Evolutionary conservation across 2,797 vertebrate genomes (phyloP), one percentile per base, ranked within the genome.

Genomic region (Molossus molossus): DNA sequence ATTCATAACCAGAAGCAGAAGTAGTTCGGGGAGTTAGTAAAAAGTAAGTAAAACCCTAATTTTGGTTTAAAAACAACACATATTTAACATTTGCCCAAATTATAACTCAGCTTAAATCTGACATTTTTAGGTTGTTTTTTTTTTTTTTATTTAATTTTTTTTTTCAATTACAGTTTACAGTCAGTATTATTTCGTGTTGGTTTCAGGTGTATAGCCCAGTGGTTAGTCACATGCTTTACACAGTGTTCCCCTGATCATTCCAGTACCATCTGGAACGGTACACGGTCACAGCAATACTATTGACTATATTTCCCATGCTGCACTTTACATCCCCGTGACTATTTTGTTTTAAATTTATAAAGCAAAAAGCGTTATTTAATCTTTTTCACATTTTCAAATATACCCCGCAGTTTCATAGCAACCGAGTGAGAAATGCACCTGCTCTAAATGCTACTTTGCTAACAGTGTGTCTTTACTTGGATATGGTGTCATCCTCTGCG

Each of bases 1-100:
- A 94, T 92, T 69, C 92, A 45, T 85, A 29, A 40, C 75, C 70
- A 27, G 81, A 89, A 88, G 12, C 64, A 92, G 50, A 93, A 92
- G 18, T 90, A 8, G 70, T 13, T 62, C 45, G 86, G 20, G 10
- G 45, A 89, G 37, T 80, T 23, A 5, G 18, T 11, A 67, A 65
- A 20, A 79, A 81, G 21, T 20, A 20, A 87, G 5, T 40, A 76
- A 88, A 96, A 72, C 20, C 57, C 25, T 94, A 82, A 64, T 91
- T 95, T 90, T 64, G 37, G 18, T 79, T 64, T 80, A 91, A 53
- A 27, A 10, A 58, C 65, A 81, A 57, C 4, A 65, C 15, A 77
- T 53, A 76, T 81, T 87, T 55, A 87, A 73, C 17, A 45, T 58
- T 93, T 94, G 13, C n/a, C 29, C 25, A 67, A 92, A 88, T 90